A percentile compares a stretch with the other conserved stretches of the same genome.
Evolutionary conservation across 2,888 invertebrate species (phyloP).

Genomic region (Parnassius glacialis): DNA sequence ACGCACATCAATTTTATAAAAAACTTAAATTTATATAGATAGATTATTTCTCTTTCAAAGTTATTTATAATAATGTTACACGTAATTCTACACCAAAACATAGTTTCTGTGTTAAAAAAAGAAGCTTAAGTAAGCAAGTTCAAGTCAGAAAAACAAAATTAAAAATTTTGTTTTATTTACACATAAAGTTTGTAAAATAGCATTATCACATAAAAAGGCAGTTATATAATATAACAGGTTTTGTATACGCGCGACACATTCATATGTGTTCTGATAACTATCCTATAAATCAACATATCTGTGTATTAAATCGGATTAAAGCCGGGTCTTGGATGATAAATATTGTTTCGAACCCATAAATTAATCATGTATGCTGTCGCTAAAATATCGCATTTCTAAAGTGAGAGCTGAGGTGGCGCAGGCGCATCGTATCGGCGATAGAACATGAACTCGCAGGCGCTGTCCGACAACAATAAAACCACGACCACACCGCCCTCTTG

Average conservation of each 20-base stretch:
- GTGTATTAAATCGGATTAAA: constrained; percentile 68
- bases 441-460: constrained; percentile 58
- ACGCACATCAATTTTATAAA: constrained; percentile 20
- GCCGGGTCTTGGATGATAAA: constrained; percentile 56
- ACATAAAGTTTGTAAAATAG: too few relatives aligned
- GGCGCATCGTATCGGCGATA: constrained; percentile 61
- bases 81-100: too few relatives aligned
- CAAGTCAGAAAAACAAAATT: too few relatives aligned
- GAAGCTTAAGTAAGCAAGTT: too few relatives aligned
- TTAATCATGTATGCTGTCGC: constrained; percentile 80
- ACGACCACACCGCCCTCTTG: constrained; percentile 41
- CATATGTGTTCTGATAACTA: constrained; percentile 38
- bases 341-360: constrained; percentile 72
- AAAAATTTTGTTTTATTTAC: too few relatives aligned
- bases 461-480: constrained; percentile 65
- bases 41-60: too few relatives aligned
- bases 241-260: constrained; percentile 4
- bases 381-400: constrained; percentile 73
- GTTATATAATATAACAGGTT: constrained; percentile 4
- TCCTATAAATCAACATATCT: constrained; percentile 74
- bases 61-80: too few relatives aligned
- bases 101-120: too few relatives aligned
- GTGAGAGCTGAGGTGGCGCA: constrained; percentile 55
- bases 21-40: too few relatives aligned
- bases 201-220: too few relatives aligned